Conservation (phyloP, 2,888 invertebrate species). For the Stenurella melanura region DNA sequence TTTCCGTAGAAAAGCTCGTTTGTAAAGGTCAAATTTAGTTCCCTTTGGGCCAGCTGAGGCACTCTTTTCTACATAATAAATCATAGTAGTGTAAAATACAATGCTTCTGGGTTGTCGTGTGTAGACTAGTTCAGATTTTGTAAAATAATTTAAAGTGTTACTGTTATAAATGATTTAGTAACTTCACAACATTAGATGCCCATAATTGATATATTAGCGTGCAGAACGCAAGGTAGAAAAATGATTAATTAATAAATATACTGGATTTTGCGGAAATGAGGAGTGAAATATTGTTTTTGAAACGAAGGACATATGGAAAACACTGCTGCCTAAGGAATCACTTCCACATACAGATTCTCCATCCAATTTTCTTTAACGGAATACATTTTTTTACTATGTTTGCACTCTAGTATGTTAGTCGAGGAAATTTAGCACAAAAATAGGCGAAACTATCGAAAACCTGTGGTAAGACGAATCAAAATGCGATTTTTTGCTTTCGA, state of each 20-base stretch:
- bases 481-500: too few relatives aligned
- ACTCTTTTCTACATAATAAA: not conserved
- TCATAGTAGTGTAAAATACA: not conserved
- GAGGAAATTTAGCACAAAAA: too few relatives aligned
- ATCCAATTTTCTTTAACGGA: too few relatives aligned
- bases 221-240: not conserved
- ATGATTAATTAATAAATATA: not conserved
- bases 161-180: not conserved
- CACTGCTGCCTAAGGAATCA: too few relatives aligned
- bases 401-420: too few relatives aligned
- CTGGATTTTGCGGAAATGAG: too few relatives aligned
- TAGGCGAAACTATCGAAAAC: too few relatives aligned
- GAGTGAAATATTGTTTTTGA: too few relatives aligned
- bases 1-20: not conserved
- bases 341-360: too few relatives aligned
- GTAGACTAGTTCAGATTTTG: not conserved
- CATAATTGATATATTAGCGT: not conserved
- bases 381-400: too few relatives aligned
- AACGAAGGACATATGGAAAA: too few relatives aligned
- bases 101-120: not conserved
- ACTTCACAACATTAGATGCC: not conserved
- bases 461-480: too few relatives aligned
- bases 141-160: not conserved
- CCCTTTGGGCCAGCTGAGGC: not conserved
- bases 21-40: constrained; percentile 11